A percentile compares a stretch with the other conserved stretches of the same genome.
Evolutionary conservation across 1,140 invertebrate species (phyloP).

Genomic region (Penaeus japonicus): DNA sequence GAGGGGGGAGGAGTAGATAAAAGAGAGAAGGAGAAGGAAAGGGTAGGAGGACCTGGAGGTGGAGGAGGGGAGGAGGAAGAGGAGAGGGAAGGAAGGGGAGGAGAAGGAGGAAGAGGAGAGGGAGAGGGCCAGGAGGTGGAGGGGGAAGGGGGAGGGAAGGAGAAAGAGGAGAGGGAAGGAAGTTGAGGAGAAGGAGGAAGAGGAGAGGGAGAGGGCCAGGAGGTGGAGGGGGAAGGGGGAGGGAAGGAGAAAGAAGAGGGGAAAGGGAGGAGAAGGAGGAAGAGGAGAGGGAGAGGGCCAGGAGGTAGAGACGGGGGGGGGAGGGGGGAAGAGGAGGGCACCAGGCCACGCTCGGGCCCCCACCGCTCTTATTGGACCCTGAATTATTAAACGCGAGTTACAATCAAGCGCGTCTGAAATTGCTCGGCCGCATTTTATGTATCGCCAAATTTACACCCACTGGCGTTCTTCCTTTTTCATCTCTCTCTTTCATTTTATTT

Average conservation of each 20-base stretch:
- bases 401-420: conserved; percentile 2
- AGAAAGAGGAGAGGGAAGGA: too few relatives aligned
- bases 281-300: not conserved
- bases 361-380: not conserved
- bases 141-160: too few relatives aligned
- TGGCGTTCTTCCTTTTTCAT: not conserved
- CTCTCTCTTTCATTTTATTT: not conserved
- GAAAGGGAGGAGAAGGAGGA: not conserved
- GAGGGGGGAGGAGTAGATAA: too few relatives aligned
- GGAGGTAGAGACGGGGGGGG: not conserved
- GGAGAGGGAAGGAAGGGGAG: too few relatives aligned
- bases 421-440: not conserved
- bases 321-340: not conserved
- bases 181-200: too few relatives aligned
- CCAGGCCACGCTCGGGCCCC: not conserved
- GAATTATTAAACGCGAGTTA: not conserved
- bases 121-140: too few relatives aligned
- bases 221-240: not conserved
- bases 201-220: too few relatives aligned
- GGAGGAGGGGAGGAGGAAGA: too few relatives aligned
- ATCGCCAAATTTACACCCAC: too few relatives aligned
- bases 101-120: too few relatives aligned
- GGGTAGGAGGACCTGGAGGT: too few relatives aligned
- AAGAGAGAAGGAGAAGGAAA: too few relatives aligned
- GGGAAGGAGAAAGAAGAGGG: not conserved